Base-by-base conservation (phyloP, 2,888 invertebrate species). In the Drosophila peninsularis region DNA sequence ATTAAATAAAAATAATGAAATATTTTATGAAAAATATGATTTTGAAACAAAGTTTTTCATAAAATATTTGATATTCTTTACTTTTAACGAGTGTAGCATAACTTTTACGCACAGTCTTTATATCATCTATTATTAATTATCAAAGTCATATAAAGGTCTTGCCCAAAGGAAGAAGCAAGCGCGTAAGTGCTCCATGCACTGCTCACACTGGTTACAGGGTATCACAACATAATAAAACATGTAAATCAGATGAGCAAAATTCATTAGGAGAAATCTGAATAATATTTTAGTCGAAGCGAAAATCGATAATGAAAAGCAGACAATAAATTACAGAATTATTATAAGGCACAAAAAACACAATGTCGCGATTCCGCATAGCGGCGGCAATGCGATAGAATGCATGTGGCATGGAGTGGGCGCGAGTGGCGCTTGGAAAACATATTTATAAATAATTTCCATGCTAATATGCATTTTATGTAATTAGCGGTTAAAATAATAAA, bases 381-480 rank as follows among this genome's bases (percentile, higher is more conserved):
- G n/a, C 5, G 1, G 41, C 13, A 41, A 41, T 62, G 52, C 42
- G 19, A 13, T 47, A 47, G 13, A n/a, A 4, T 36, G 44, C 55
- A 21, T 54, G n/a, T 24, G 47, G 9, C 5, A 3, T 1, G 21
- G 53, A 11, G 37, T 44, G 71, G 50, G 37, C 21, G 5, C 21
- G n/a, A 56, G 45, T 70, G 81, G 67, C 78, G 56, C 71, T 69
- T 68, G 85, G 66, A 74, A 77, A 88, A 77, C 83, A 88, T 83
- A 83, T 83, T 83, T 84, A 83, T 85, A 88, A 85, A 85, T 85
- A 88, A 86, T 86, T 88, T 79, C 72, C 75, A 83, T 74, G 77
- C 85, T 83, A 88, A 85, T 88, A 88, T 83, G 85, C 87, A 88
- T 85, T 86, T 86, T 83, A 85, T 85, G 88, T 88, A 88, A 85